Conservation (phyloP, 2,797 vertebrate species). For the Tapera naevia region DNA sequence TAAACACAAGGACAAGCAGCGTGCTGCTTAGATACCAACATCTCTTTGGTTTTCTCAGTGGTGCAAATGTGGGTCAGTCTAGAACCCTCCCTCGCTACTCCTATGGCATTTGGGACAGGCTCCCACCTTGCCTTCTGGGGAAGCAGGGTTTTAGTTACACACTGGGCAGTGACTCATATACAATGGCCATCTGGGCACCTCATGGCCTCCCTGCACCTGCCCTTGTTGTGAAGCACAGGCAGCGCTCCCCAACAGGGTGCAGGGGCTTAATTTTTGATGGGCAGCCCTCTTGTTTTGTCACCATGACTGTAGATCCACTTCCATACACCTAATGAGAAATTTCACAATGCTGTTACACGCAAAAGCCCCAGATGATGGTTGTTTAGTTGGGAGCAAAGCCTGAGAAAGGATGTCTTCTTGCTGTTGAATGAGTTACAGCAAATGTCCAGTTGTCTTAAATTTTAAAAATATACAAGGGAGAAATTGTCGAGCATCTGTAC, state of each 20-base stretch:
- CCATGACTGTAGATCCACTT: fast-evolving
- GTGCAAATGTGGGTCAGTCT: too few species aligned
- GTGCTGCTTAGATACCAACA: neutral
- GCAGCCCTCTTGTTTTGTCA: neutral
- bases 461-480: neutral
- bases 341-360: neutral
- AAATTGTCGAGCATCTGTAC: neutral
- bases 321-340: neutral
- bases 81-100: neutral
- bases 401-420: neutral
- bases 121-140: neutral
- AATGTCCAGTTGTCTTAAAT: neutral
- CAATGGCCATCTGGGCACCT: neutral
- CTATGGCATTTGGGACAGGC: neutral
- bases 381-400: neutral
- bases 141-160: neutral
- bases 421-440: neutral
- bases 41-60: neutral
- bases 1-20: neutral
- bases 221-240: neutral
- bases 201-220: neutral
- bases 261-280: neutral
- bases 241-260: fast-evolving
- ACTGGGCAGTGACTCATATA: fast-evolving
- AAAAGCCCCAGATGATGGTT: neutral